phyloP scores from a whole-genome alignment of 2,888 invertebrate genomes.

The Micropterix aruncella region DNA sequence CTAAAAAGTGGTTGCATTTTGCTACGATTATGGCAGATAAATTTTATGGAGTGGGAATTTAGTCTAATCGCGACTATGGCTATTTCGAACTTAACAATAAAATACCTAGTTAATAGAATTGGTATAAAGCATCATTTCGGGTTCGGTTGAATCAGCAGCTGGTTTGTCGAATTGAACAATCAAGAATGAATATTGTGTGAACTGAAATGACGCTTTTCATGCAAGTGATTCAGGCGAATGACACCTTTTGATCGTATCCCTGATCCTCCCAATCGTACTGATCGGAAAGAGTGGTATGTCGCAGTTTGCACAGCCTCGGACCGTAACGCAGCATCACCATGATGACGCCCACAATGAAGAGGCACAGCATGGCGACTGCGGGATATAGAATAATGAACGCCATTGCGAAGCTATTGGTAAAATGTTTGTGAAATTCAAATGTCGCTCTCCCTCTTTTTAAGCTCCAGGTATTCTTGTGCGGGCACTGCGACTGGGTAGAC shows the following conservation, averaged over 20 bases:
- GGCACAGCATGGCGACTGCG: slow-evolving; percentile 53
- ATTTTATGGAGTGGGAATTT: too few relatives aligned
- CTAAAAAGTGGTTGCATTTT: too few relatives aligned
- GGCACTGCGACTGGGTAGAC: slow-evolving; percentile 25
- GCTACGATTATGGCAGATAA: too few relatives aligned
- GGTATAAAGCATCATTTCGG: too few relatives aligned
- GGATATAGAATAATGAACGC: slow-evolving; percentile 67
- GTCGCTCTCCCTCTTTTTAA: slow-evolving; percentile 70
- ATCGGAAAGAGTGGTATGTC: slow-evolving; percentile 51
- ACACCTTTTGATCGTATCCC: slow-evolving; percentile 49
- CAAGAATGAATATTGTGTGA: too few relatives aligned
- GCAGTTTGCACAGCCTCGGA: slow-evolving; percentile 51
- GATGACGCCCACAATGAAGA: slow-evolving; percentile 62
- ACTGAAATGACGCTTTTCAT: too few relatives aligned
- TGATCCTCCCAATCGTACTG: slow-evolving; percentile 53
- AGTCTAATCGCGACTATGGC: too few relatives aligned
- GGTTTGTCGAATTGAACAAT: too few relatives aligned
- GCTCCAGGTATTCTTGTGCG: slow-evolving; percentile 41
- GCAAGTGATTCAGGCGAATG: slow-evolving; percentile 37
- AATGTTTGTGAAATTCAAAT: slow-evolving; percentile 44
- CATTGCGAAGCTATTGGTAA: slow-evolving; percentile 25
- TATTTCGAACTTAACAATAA: too few relatives aligned
- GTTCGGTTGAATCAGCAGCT: too few relatives aligned
- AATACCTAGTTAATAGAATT: too few relatives aligned
- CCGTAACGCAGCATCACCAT: slow-evolving; percentile 65